These are phyloP conservation scores for Notothenia rossii DNA, from an alignment of 2,113 vertebrate genomes.

Conservation along the genomic window DNA sequence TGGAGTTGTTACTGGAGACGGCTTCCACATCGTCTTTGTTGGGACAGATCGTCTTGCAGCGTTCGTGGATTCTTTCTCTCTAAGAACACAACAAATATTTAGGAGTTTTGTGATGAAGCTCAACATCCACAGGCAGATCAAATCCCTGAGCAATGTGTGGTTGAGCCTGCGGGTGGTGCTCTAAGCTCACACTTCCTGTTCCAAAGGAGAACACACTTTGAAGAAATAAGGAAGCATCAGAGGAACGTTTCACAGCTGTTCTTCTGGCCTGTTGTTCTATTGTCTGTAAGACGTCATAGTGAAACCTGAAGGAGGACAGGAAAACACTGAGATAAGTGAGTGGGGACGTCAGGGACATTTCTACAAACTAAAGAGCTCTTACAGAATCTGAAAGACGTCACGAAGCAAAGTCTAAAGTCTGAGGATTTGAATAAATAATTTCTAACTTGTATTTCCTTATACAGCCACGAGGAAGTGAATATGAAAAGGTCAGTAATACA, in stretches of 20 bases:
- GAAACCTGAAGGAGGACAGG: slow-evolving; percentile 34
- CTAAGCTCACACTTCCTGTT: not conserved
- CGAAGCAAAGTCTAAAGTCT: not conserved
- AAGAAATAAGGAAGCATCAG: slow-evolving; percentile 10
- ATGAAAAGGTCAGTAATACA: not conserved
- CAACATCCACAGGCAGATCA: not conserved
- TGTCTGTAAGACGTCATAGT: not conserved
- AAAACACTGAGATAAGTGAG: not conserved
- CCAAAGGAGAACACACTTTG: not conserved
- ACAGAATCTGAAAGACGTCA: not conserved
- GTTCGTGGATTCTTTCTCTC: slow-evolving; percentile 95
- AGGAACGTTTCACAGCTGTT: not conserved
- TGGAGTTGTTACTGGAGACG: slow-evolving; percentile 84
- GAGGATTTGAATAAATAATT: not conserved
- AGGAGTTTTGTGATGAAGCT: not conserved
- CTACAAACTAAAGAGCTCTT: not conserved
- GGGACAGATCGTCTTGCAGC: slow-evolving; percentile 91
- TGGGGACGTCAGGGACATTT: not conserved
- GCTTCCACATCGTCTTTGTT: slow-evolving; percentile 90
- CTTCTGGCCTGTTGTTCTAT: not conserved
- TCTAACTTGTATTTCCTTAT: not conserved
- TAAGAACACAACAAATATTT: slow-evolving; percentile 59
- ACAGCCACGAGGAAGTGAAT: not conserved
- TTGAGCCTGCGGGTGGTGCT: not conserved
- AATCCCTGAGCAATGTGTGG: not conserved